phyloP scores from a whole-genome alignment of 2,113 vertebrate genomes.

The Ameiurus melas region DNA sequence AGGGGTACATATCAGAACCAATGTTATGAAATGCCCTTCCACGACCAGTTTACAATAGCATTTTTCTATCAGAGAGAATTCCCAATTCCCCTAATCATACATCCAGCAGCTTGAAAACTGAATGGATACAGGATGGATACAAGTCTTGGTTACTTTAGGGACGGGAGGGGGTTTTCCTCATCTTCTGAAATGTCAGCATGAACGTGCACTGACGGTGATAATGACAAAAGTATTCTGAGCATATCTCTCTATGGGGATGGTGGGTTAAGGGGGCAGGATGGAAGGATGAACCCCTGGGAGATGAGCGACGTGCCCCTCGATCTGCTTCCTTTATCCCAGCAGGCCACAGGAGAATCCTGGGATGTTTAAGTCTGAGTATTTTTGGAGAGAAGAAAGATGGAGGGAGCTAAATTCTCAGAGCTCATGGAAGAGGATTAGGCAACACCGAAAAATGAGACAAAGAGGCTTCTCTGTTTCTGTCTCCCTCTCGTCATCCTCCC shows the following conservation, averaged over 20 bases:
- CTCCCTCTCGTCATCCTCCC: constrained; percentile 27
- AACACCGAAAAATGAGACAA: constrained; percentile 37
- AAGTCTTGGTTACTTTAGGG: neutral
- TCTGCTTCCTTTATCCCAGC: constrained; percentile 29
- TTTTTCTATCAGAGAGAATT: neutral
- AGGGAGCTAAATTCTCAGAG: neutral
- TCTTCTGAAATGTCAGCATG: constrained; percentile 31
- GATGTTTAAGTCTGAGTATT: constrained; percentile 25
- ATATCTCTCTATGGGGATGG: constrained; percentile 5
- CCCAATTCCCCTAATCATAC: neutral
- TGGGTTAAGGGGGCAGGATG: constrained; percentile 28
- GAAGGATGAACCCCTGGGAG: constrained; percentile 34
- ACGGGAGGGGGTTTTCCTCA: constrained; percentile 11
- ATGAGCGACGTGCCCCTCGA: neutral
- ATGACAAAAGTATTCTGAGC: constrained; percentile 32
- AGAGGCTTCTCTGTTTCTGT: neutral
- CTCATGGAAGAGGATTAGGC: constrained; percentile 39
- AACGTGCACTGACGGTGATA: constrained; percentile 10
- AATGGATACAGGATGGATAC: neutral
- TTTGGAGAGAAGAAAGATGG: neutral
- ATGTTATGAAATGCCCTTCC: neutral
- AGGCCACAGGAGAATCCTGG: constrained; percentile 30
- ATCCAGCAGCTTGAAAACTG: neutral
- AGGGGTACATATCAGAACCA: neutral
- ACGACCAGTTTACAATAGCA: neutral